A percentile compares a stretch with the other conserved stretches of the same genome.
Conservation (phyloP, 2,797 vertebrate species). For the Poecile montanus region DNA sequence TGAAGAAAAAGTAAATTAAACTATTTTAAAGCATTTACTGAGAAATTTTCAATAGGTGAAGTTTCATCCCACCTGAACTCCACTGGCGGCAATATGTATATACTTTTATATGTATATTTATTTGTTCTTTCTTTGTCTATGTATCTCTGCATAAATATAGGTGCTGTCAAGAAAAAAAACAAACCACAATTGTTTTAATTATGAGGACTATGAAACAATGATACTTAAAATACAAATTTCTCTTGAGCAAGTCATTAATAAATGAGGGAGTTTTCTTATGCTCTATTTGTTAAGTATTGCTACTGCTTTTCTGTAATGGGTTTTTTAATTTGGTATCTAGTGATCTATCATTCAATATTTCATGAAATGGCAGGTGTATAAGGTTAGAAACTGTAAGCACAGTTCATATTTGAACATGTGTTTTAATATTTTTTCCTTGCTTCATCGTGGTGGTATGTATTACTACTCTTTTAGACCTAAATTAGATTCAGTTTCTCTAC, state of each 20-base stretch:
- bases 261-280: neutral
- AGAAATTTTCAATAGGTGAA: neutral
- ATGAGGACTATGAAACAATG: neutral
- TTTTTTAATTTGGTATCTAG: neutral
- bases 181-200: neutral
- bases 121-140: neutral
- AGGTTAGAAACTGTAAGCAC: neutral
- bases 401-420: neutral
- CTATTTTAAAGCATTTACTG: neutral
- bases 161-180: neutral
- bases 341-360: neutral
- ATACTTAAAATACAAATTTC: neutral
- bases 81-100: neutral
- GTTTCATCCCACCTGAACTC: neutral
- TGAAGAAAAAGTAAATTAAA: neutral
- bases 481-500: conserved; percentile 25
- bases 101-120: neutral
- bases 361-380: neutral
- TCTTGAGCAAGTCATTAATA: neutral
- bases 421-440: neutral
- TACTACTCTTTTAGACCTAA: neutral
- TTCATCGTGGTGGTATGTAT: neutral
- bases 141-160: neutral
- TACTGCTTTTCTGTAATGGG: neutral
- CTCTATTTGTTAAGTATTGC: neutral